Evolutionary conservation across 2,113 vertebrate species (phyloP).

Genomic region (Centropus unirufus): DNA sequence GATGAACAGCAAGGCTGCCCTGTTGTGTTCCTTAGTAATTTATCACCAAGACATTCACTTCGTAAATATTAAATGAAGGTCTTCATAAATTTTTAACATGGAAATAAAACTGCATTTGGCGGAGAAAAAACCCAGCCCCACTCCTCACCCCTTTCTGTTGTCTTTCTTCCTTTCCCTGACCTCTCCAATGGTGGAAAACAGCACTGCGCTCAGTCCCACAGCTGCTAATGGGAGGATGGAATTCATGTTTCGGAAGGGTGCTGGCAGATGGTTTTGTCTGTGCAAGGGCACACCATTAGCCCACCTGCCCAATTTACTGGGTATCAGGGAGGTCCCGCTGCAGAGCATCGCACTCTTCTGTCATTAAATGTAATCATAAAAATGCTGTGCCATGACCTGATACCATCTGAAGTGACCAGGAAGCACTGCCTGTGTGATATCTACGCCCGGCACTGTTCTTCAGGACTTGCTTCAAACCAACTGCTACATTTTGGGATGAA

Average conservation of each 20-base stretch:
- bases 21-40: constrained; percentile 54
- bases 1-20: neutral
- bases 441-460: rapidly evolving
- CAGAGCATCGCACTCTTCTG: rapidly evolving
- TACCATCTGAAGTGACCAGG: neutral
- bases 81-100: constrained; percentile 53
- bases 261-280: neutral
- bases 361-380: neutral
- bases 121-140: neutral
- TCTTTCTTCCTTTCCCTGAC: neutral
- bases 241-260: neutral
- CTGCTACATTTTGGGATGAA: neutral
- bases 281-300: neutral
- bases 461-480: neutral
- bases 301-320: neutral
- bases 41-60: constrained; percentile 44
- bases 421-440: rapidly evolving
- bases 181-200: neutral
- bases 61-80: constrained; percentile 70
- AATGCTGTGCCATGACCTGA: neutral
- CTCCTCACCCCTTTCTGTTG: neutral
- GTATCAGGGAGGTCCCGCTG: neutral
- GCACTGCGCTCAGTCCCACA: neutral
- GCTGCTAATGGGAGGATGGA: neutral
- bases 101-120: constrained; percentile 54